A percentile compares a stretch with the other conserved stretches of the same genome.
These are phyloP conservation scores for Drosophila sordidula DNA, from an alignment of 2,888 invertebrate genomes.

Conservation along the genomic window DNA sequence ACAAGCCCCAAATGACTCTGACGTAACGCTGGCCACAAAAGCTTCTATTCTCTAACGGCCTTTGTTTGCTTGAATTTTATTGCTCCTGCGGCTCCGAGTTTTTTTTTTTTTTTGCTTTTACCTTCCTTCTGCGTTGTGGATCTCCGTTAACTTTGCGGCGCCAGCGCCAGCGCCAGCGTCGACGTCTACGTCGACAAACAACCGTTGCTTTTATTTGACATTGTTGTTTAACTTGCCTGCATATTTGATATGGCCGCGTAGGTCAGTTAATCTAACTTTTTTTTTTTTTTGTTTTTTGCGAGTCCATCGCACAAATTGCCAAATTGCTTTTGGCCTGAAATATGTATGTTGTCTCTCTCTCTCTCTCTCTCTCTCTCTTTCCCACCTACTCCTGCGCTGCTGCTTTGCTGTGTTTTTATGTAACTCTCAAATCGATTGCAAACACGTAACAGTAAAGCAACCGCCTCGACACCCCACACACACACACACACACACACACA, in stretches of 20 bases:
- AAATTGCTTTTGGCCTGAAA: constrained; percentile 46
- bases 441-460: constrained; percentile 77
- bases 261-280: constrained; percentile 66
- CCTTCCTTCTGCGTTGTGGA: not conserved
- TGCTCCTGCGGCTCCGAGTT: constrained; percentile 47
- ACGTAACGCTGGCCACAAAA: constrained; percentile 50
- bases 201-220: constrained; percentile 46
- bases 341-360: not conserved
- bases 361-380: not conserved
- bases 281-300: constrained; percentile 3
- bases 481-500: constrained; percentile 4
- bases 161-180: constrained; percentile 38
- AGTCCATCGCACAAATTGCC: constrained; percentile 49
- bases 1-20: constrained; percentile 73
- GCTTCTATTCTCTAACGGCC: constrained; percentile 26
- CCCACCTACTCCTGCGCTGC: constrained; percentile 2
- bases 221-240: constrained; percentile 74
- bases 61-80: constrained; percentile 55
- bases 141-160: constrained; percentile 39
- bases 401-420: constrained; percentile 64
- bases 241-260: constrained; percentile 70
- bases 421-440: constrained; percentile 81
- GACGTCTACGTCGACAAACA: constrained; percentile 24
- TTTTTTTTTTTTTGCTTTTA: not conserved
- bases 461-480: constrained; percentile 45